A percentile compares a stretch with the other conserved stretches of the same genome.
These are phyloP conservation scores for Melanerpes formicivorus DNA, from an alignment of 2,113 vertebrate genomes.

Conservation along the genomic window DNA sequence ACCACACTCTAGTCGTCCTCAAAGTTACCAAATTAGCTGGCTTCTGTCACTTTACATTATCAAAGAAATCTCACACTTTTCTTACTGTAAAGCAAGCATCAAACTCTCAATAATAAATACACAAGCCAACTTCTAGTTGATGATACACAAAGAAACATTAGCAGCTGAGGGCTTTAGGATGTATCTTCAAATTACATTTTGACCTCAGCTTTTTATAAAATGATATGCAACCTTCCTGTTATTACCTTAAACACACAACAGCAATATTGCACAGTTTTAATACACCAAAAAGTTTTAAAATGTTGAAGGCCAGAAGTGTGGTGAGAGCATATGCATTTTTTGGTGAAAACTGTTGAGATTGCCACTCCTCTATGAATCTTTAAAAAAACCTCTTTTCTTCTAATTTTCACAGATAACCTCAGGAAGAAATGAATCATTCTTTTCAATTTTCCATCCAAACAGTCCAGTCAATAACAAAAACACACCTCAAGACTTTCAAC, in stretches of 20 bases:
- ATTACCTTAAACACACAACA: background rate
- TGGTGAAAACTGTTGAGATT: background rate
- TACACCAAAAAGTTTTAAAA: background rate
- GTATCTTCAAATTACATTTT: background rate
- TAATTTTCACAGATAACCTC: background rate
- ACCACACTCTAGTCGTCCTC: background rate
- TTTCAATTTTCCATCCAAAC: background rate
- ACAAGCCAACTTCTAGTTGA: background rate
- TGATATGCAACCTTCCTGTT: background rate
- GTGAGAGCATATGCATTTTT: background rate
- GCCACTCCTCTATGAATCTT: background rate
- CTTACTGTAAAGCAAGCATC: background rate
- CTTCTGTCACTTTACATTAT: background rate
- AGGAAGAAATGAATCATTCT: background rate
- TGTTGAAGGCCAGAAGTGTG: accelerated
- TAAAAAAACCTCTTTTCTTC: background rate
- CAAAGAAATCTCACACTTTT: background rate
- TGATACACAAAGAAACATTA: background rate
- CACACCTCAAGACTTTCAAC: background rate
- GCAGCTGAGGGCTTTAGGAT: background rate
- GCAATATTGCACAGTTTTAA: background rate
- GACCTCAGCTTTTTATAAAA: background rate
- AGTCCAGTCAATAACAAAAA: background rate
- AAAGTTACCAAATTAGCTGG: background rate
- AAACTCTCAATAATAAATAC: background rate